Evolutionary conservation across 1,140 invertebrate genomes (phyloP).

Genomic region (Oryzaephilus surinamensis): DNA sequence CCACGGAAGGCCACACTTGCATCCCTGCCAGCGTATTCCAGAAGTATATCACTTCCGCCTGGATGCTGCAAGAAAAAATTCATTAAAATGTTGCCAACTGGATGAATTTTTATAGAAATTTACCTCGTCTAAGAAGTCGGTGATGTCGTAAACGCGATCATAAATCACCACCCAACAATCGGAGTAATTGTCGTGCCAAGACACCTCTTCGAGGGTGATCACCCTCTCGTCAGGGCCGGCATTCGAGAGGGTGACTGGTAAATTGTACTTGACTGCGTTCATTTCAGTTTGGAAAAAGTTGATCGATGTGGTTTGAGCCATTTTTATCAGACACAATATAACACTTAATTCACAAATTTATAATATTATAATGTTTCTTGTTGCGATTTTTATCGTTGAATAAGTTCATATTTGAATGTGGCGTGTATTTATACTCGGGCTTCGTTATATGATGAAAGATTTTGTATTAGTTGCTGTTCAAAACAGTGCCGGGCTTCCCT

Average conservation of each 20-base stretch:
- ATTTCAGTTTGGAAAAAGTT: neutral
- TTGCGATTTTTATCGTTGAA: conserved; percentile 4
- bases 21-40: conserved; percentile 80
- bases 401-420: conserved; percentile 4
- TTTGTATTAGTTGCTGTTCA: conserved; percentile 2
- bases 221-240: conserved; percentile 18
- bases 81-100: neutral
- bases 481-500: no score
- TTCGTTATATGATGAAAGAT: conserved; percentile 12
- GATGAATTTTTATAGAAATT: conserved; percentile 15
- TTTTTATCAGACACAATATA: conserved; percentile 1
- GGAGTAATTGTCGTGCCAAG: conserved; percentile 49
- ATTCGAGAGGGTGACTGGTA: neutral
- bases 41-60: conserved; percentile 70
- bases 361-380: neutral
- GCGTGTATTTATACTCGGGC: conserved; percentile 9
- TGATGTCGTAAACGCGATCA: conserved; percentile 66
- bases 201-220: conserved; percentile 52
- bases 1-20: conserved; percentile 74
- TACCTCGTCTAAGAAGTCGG: conserved; percentile 57
- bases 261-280: neutral
- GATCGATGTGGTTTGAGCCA: conserved; percentile 3
- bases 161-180: conserved; percentile 66
- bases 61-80: conserved; percentile 53
- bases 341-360: neutral